Evolutionary conservation across 23 tunicate genomes (phyloP), one percentile per base, ranked within the genome.

Genomic region (Clavelina lepadiformis): DNA sequence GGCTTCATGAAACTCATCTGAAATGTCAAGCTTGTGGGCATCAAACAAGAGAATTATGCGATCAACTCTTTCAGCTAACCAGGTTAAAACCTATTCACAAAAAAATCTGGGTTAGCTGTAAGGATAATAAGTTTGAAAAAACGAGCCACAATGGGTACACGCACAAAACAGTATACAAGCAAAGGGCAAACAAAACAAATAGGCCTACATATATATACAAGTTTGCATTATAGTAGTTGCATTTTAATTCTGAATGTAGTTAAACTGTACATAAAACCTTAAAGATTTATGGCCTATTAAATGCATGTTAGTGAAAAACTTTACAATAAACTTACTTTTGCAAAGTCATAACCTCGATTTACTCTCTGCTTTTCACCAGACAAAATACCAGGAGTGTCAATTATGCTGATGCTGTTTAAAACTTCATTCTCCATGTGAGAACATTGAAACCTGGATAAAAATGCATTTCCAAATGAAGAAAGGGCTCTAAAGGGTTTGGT

Each of bases 51-150:
- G 62, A 57, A 94, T 78, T 34, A 94, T 94, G n/a, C 99, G 80
- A 72, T 94, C 99, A 52, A 94, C 99, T 50, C 99, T 56, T 76
- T 94, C 99, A 57, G 99, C 99, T 47, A 94, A 68, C 99, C 99
- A 94, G n/a, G 82, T 77, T 28, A 94, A 73, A 19, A 94, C 99
- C 98, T 93, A 22, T 31, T 58, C 75, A 72, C 18, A 65, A 15
- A 15, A 8, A 41, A 15, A 8, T n/a, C n/a, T n/a, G n/a, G n/a
- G n/a, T n/a, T n/a, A n/a, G n/a, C n/a, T n/a, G n/a, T n/a, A n/a
- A n/a, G n/a, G n/a, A n/a, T n/a, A n/a, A n/a, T n/a, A n/a, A n/a
- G n/a, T n/a, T n/a, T n/a, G n/a, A n/a, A n/a, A n/a, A n/a, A n/a
- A n/a, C n/a, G n/a, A n/a, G n/a, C n/a, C n/a, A n/a, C n/a, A n/a